Conservation (phyloP, 1,140 invertebrate species). For the Brachionus plicatilis region DNA sequence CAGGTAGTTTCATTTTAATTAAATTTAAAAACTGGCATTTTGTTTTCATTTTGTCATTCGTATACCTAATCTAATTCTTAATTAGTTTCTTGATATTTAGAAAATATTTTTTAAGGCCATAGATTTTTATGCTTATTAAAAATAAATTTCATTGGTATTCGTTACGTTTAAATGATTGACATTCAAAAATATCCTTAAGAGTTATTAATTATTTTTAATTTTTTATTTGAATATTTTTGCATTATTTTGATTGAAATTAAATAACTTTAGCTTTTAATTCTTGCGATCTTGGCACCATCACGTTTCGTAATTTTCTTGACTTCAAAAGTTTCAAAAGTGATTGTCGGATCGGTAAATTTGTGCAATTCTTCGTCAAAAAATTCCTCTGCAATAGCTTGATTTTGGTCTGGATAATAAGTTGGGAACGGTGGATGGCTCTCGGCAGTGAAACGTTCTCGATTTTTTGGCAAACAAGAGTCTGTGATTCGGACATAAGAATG, state of each 20-base stretch:
- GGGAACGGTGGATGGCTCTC: conserved; percentile 69
- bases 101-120: background rate
- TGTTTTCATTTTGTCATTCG: background rate
- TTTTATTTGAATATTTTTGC: background rate
- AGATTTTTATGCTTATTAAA: background rate
- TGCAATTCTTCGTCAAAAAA: conserved; percentile 68
- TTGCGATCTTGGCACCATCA: conserved; percentile 38
- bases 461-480: conserved; percentile 68
- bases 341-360: conserved; percentile 64
- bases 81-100: background rate
- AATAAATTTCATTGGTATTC: background rate
- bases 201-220: background rate
- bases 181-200: background rate
- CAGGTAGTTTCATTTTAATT: background rate
- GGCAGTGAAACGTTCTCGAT: conserved; percentile 2
- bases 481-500: conserved; percentile 74
- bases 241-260: background rate
- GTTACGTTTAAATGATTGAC: background rate
- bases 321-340: conserved; percentile 52
- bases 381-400: conserved; percentile 64
- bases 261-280: conserved; percentile 19
- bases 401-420: conserved; percentile 64
- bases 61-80: background rate
- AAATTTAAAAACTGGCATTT: background rate
- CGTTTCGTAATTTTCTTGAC: conserved; percentile 37